Evolutionary conservation across 2,113 vertebrate species (phyloP).

Genomic region (Bubo bubo): DNA sequence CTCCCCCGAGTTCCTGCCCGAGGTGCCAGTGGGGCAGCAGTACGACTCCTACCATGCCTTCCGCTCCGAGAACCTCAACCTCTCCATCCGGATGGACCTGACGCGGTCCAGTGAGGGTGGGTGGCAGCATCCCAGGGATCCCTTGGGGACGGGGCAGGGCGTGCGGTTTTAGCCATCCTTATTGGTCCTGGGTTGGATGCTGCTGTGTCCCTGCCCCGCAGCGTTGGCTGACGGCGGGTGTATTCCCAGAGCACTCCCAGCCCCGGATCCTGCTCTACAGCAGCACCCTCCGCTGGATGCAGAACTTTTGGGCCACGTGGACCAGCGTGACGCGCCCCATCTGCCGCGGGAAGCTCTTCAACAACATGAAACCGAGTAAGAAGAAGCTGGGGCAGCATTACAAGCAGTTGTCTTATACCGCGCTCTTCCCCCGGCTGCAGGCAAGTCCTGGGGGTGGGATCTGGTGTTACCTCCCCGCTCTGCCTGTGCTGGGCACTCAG

Average conservation of each 20-base stretch:
- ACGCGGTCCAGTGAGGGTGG: slow-evolving; percentile 80
- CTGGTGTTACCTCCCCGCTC: rapidly evolving
- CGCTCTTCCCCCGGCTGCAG: slow-evolving; percentile 91
- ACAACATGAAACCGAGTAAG: slow-evolving; percentile 89
- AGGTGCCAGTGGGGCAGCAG: slow-evolving; percentile 87
- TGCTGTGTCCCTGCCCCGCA: rapidly evolving
- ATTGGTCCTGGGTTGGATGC: neutral
- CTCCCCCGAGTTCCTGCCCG: slow-evolving; percentile 85
- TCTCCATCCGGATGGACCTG: slow-evolving; percentile 95
- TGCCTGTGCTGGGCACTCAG: neutral
- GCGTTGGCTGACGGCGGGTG: neutral
- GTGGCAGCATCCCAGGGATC: neutral
- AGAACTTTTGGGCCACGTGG: slow-evolving; percentile 99
- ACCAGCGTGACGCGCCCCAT: slow-evolving; percentile 93
- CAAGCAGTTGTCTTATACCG: slow-evolving; percentile 94
- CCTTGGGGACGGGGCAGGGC: neutral
- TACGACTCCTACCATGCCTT: slow-evolving; percentile 97
- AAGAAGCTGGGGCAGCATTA: slow-evolving; percentile 98
- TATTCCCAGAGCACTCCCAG: slow-evolving; percentile 81
- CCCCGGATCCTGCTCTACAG: slow-evolving; percentile 95
- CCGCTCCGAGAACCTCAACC: slow-evolving; percentile 95
- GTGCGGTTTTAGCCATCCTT: neutral
- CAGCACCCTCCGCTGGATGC: slow-evolving; percentile 99
- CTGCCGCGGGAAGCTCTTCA: slow-evolving; percentile 95
- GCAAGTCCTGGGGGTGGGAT: slow-evolving; percentile 50